Evolutionary conservation across 92 coral and sea anemone species (phyloP).

Genomic region (Phenganax subtilis): DNA sequence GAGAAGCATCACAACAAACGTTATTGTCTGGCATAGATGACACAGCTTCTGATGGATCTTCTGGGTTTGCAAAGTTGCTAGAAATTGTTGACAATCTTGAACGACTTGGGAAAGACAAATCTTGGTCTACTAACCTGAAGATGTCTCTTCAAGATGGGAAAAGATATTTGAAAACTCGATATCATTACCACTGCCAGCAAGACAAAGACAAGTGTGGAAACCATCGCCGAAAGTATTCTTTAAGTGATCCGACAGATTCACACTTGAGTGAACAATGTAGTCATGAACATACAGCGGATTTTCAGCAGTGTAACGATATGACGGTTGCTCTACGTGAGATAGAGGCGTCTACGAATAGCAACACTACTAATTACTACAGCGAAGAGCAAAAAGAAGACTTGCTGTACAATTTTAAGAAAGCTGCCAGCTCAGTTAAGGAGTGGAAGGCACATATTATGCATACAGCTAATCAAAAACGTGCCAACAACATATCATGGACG

Average conservation of each 20-base stretch:
- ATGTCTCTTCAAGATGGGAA: constrained; percentile 36
- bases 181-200: constrained; percentile 47
- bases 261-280: constrained; percentile 44
- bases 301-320: constrained; percentile 59
- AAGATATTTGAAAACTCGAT: constrained; percentile 47
- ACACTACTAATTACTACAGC: constrained; percentile 48
- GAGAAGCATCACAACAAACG: constrained; percentile 55
- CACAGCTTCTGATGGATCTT: constrained; percentile 61
- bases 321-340: background rate
- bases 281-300: constrained; percentile 40
- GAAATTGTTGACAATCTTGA: constrained; percentile 53
- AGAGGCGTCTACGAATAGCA: background rate
- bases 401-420: constrained; percentile 58
- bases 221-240: constrained; percentile 51
- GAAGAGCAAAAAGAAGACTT: constrained; percentile 63
- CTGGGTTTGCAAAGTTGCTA: constrained; percentile 52
- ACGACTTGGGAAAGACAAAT: constrained; percentile 52
- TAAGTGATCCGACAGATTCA: constrained; percentile 48
- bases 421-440: constrained; percentile 44
- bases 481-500: constrained; percentile 53
- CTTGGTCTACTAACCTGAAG: constrained; percentile 38
- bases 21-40: constrained; percentile 57
- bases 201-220: constrained; percentile 56
- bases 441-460: constrained; percentile 80
- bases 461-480: constrained; percentile 61